Evolutionary conservation across 2,797 vertebrate species (phyloP), one percentile per base, ranked within the genome.

Genomic region (Scarus forsteni): DNA sequence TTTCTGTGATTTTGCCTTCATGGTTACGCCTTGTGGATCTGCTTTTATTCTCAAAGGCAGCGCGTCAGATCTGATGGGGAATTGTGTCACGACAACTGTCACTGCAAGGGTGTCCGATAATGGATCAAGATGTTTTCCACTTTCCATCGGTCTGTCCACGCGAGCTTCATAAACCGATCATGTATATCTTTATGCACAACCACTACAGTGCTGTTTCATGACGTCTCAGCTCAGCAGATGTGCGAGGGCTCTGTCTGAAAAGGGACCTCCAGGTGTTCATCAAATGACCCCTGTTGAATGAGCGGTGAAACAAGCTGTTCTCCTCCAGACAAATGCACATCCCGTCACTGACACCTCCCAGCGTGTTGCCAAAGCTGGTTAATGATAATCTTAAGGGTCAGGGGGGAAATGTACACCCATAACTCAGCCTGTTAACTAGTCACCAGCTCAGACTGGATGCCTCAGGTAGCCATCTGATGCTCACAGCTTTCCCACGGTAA

Each of bases 51-150:
- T 40, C 27, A 1, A 60, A 35, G 11, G 38, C 4, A 0, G 12
- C 27, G 14, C 5, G 35, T 12, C 1, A 43, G 5, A 40, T 59
- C 14, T 19, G 18, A 15, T 40, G 7, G 48, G 36, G 2, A 38
- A 35, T 18, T 5, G 34, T 13, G 60, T 13, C 51, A 36, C 35
- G 60, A 61, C 68, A 70, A 69, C 72, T 75, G 72, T 66, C 72
- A 82, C 67, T 75, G 49, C 7, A 10, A 70, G 19, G 38, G 10
- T 73, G 71, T 75, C 71, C 66, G 60, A 71, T 77, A 70, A 78
- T 57, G 76, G 80, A 78, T 5, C 19, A 2, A 44, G 7, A 38
- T 70, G 60, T 60, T 45, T 19, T 55, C 3, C 45, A 5, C 18
- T 60, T 3, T 27, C 27, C 27, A 11, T 16, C 1, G 8, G 36